phyloP scores from a whole-genome alignment of 1,140 invertebrate genomes.

The Oryctes rhinoceros region DNA sequence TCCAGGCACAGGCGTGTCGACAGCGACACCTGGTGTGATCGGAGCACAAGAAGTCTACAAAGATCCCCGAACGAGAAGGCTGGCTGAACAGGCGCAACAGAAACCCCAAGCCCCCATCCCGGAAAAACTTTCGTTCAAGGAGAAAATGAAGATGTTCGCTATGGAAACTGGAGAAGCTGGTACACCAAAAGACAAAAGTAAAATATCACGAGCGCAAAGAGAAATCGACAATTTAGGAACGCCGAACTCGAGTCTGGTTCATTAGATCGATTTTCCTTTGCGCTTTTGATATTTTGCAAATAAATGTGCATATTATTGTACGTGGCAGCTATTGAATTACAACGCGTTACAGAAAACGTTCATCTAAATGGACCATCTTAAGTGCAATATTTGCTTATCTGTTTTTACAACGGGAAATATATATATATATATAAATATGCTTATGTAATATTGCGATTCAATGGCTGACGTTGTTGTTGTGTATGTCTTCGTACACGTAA shows the following conservation, averaged over 20 bases:
- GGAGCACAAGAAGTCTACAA: slow-evolving; percentile 94
- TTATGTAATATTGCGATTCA: not conserved
- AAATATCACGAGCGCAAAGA: slow-evolving; percentile 90
- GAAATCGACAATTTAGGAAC: slow-evolving; percentile 81
- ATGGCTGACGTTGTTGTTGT: slow-evolving; percentile 20
- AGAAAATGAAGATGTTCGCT: slow-evolving; percentile 98
- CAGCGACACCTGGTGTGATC: slow-evolving; percentile 88
- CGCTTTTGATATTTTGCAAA: not conserved
- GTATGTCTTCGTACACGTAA: slow-evolving; percentile 10
- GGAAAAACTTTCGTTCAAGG: slow-evolving; percentile 91
- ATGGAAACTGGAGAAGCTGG: slow-evolving; percentile 88
- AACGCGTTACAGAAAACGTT: not conserved
- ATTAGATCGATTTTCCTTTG: slow-evolving; percentile 47
- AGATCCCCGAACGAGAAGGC: slow-evolving; percentile 82
- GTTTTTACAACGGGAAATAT: not conserved
- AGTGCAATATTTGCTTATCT: slow-evolving; percentile 2
- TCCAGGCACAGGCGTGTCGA: slow-evolving; percentile 62
- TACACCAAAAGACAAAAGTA: slow-evolving; percentile 90
- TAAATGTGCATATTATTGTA: not conserved
- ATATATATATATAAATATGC: not conserved
- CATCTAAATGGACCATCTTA: not conserved
- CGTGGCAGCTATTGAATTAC: not conserved
- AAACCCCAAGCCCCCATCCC: slow-evolving; percentile 75
- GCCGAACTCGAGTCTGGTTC: slow-evolving; percentile 60
- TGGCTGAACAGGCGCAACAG: slow-evolving; percentile 81